Conservation (phyloP, 2,888 invertebrate species). For the Agrilus biguttatus region DNA sequence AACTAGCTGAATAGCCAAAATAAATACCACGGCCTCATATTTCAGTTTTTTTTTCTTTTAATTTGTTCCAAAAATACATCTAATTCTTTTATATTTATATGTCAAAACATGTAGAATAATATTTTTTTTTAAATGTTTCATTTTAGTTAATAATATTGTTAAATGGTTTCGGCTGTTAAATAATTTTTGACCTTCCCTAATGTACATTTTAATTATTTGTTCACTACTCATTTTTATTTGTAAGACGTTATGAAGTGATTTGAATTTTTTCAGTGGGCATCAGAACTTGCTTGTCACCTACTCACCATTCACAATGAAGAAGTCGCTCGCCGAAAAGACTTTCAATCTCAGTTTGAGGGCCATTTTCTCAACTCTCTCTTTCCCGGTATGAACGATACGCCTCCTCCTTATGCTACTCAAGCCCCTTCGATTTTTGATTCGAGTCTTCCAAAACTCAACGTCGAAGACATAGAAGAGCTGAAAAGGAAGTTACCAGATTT, state of each 20-base stretch:
- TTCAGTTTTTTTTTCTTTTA: neutral
- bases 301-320: conserved; percentile 75
- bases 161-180: too few species aligned
- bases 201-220: too few species aligned
- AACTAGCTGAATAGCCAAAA: too few species aligned
- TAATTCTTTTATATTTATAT: too few species aligned
- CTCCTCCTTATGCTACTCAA: conserved; percentile 65
- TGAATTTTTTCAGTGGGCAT: conserved; percentile 53
- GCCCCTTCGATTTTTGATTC: conserved; percentile 65
- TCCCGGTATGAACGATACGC: conserved; percentile 78
- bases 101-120: too few species aligned
- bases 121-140: too few species aligned
- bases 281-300: conserved; percentile 63
- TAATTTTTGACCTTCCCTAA: too few species aligned
- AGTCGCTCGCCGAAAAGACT: conserved; percentile 59
- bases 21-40: neutral
- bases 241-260: neutral
- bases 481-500: conserved; percentile 50
- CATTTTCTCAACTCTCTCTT: conserved; percentile 78
- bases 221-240: neutral
- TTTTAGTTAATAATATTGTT: too few species aligned
- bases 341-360: conserved; percentile 62
- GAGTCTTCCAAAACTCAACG: conserved; percentile 48
- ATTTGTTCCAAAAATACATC: neutral
- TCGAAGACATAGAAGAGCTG: conserved; percentile 45